Evolutionary conservation across 2,797 vertebrate genomes (phyloP), one percentile per base, ranked within the genome.

Genomic region (Ataeniobius toweri): DNA sequence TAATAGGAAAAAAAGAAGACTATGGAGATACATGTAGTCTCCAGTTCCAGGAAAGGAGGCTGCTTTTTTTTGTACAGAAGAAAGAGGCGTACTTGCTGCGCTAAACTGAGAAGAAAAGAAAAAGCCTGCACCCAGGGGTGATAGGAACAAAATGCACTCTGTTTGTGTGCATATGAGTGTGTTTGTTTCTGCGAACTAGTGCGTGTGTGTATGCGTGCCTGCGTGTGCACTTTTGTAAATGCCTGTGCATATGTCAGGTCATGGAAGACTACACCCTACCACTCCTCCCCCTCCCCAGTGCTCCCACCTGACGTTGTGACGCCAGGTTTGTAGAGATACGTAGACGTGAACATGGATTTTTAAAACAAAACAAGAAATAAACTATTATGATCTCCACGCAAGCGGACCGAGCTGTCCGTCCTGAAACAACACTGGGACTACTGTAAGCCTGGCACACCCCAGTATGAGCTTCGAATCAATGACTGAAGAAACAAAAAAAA

Each of bases 41-140:
- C 91, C 85, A 80, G 85, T 83, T 88, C 84, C 83, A 86, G 89
- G 80, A 89, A 91, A 91, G 88, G 90, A 91, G 91, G 81, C 85
- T 82, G 87, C 91, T 94, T 92, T 46, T 67, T 69, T 69, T 91
- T 93, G 94, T 93, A 93, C 90, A 93, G 90, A 88, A 48, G 85
- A 87, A 76, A 70, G 84, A 83, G 78, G 88, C 76, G 76, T 81
- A 74, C 86, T 77, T 9, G 68, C 79, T 80, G 85, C 76, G 77
- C 85, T 84, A 78, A 90, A 85, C 86, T 78, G 80, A 83, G 80
- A 81, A 81, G 86, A 90, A 85, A 85, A 89, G 79, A 85, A 88
- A 48, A 86, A 73, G 84, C 85, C 91, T 86, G 81, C 61, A 89
- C 83, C 85, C 83, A 79, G 76, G 85, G 86, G 79, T 83, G 91